Conservation (phyloP, 2,113 vertebrate species). For the Australoheros scitulus region DNA sequence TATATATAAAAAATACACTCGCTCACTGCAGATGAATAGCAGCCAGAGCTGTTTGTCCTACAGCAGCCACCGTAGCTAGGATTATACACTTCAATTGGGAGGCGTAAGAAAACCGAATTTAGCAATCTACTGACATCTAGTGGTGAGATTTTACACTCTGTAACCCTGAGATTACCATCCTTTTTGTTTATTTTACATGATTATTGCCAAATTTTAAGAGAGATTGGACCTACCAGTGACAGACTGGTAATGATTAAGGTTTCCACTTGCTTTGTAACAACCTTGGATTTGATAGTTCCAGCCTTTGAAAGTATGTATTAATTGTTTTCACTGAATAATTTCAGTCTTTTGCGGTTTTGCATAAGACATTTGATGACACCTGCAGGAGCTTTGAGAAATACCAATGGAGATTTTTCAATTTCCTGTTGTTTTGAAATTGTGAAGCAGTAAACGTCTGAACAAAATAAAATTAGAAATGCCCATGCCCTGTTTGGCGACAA, state of each 20-base stretch:
- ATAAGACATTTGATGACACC: not conserved
- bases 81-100: too few species aligned
- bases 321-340: not conserved
- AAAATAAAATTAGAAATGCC: not conserved
- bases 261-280: not conserved
- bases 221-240: not conserved
- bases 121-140: too few species aligned
- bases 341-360: not conserved
- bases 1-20: slow-evolving; percentile 64
- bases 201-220: not conserved
- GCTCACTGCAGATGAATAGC: too few species aligned
- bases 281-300: not conserved
- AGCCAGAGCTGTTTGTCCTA: too few species aligned
- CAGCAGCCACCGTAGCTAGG: too few species aligned
- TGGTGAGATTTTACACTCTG: too few species aligned
- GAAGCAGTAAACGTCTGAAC: not conserved
- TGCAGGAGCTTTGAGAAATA: not conserved
- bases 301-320: not conserved
- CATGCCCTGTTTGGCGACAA: not conserved
- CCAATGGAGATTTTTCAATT: not conserved
- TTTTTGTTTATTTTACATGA: not conserved
- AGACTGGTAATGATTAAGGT: not conserved
- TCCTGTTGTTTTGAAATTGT: not conserved
- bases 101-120: too few species aligned
- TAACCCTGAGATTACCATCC: not conserved